Base-by-base conservation (phyloP, 2,888 invertebrate genomes). In the Tuta absoluta region DNA sequence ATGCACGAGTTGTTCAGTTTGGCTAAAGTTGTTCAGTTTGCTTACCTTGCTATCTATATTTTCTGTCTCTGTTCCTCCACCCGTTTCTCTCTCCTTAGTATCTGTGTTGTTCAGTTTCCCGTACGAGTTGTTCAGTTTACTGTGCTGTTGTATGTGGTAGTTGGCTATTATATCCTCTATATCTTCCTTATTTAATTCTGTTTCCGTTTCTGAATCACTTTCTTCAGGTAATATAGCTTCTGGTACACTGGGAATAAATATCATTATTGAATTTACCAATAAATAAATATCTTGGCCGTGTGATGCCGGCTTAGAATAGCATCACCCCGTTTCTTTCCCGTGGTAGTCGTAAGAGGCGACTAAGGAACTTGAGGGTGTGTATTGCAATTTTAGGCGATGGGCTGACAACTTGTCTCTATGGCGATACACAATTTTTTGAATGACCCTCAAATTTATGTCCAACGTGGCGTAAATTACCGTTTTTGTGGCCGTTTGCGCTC, bases 151-250 rank as follows among this genome's bases (percentile, higher is more conserved):
- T 8, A 89, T 89, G 37, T 86, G 84, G 62, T 89, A 89, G 65
- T 87, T 82, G 0, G 87, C 85, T 11, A 90, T 77, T 51, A 89
- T 81, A 0, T 88, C 88, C 53, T 90, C 89, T 0, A 90, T 83
- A 51, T 90, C 89, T 1, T 83, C 79, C 5, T 75, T 73, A 0
- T 75, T 70, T 19, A 62, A 17, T 11, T 71, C 68, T 0, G 62
- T 28, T 14, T 69, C 71, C 1, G 51, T 10, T 61, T 53, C 41
- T 24, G 51, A 62, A 41, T 63, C 41, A 12, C 51, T 62, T 7
- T 61, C 66, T 8, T 57, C 24, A 0, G 21, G 14, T 12, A 66
- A 17, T 14, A 66, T 17, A 4, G 64, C 63, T 53, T 66, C 66
- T n/a, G 66, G 66, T 4, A 62, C 62, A 21, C 66, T 66, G 56